These are phyloP conservation scores for Acipenser transmontanus DNA, from an alignment of 2,797 vertebrate species.

Conservation along the genomic window DNA sequence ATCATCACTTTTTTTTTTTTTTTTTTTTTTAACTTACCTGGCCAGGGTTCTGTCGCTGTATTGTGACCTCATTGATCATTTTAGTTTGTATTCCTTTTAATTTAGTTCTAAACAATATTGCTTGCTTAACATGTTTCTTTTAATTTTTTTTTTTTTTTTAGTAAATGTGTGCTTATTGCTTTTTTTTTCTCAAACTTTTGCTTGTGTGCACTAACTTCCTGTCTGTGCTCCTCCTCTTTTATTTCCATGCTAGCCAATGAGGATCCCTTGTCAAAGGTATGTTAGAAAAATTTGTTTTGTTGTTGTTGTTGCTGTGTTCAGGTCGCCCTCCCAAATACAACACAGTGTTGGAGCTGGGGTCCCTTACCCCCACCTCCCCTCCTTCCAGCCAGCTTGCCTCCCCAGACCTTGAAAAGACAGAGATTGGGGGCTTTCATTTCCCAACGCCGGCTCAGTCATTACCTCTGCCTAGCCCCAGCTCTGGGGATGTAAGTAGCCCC, in stretches of 20 bases:
- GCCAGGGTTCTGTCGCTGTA: no score
- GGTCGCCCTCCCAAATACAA: constrained; percentile 99
- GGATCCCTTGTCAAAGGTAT: constrained; percentile 99
- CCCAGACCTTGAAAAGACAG: constrained; percentile 84
- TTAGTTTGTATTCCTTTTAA: no score
- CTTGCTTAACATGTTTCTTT: no score
- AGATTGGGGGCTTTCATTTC: constrained; percentile 78
- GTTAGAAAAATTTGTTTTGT: constrained; percentile 66
- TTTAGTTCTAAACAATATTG: no score
- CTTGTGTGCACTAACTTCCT: constrained; percentile 63
- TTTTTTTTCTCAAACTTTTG: constrained; percentile 22
- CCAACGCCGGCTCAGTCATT: constrained; percentile 81
- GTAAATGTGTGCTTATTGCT: constrained; percentile 20
- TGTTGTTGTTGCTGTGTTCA: constrained; percentile 55
- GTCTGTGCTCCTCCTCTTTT: constrained; percentile 70
- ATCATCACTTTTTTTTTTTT: no score
- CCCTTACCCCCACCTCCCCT: constrained; percentile 91
- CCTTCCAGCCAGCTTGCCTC: constrained; percentile 81
- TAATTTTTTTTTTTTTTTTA: no score
- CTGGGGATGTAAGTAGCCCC: constrained; percentile 97
- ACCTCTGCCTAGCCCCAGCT: constrained; percentile 95
- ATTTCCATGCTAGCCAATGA: constrained; percentile 97
- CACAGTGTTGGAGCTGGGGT: constrained; percentile 91
- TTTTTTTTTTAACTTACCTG: no score
- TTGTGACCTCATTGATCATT: no score